Evolutionary conservation across 2,888 invertebrate genomes (phyloP).

Genomic region (Alcis repandata): DNA sequence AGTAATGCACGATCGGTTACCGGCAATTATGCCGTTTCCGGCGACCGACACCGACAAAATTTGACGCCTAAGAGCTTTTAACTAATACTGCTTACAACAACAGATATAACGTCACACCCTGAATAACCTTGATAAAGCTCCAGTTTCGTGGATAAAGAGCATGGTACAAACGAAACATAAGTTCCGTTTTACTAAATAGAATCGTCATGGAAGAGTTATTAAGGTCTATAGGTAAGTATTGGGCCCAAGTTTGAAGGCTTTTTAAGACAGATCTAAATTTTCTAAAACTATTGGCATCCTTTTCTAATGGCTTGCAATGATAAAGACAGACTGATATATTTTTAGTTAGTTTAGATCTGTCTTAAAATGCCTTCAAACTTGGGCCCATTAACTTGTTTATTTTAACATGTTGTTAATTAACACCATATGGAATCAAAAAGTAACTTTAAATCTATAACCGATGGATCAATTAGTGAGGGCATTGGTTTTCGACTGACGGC

Average conservation of each 20-base stretch:
- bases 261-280: too few species aligned
- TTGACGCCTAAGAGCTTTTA: conserved; percentile 58
- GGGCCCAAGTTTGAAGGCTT: too few species aligned
- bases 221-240: too few species aligned
- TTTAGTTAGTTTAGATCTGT: too few species aligned
- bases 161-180: not conserved
- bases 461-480: conserved; percentile 56
- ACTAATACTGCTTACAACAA: conserved; percentile 31
- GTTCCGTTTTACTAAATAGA: not conserved
- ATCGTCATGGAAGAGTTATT: not conserved
- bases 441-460: conserved; percentile 40
- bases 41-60: conserved; percentile 62
- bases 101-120: conserved; percentile 30
- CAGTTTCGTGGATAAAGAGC: not conserved
- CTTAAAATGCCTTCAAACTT: too few species aligned
- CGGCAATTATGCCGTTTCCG: conserved; percentile 80
- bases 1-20: conserved; percentile 80
- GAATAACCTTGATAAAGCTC: conserved; percentile 22
- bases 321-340: too few species aligned
- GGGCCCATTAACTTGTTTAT: not conserved
- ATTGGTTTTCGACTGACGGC: conserved; percentile 60
- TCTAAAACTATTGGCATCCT: too few species aligned
- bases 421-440: conserved; percentile 49
- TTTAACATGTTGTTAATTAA: conserved; percentile 27
- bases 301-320: too few species aligned